Conservation (phyloP, 1,140 invertebrate species). For the Microvelia longipes region DNA sequence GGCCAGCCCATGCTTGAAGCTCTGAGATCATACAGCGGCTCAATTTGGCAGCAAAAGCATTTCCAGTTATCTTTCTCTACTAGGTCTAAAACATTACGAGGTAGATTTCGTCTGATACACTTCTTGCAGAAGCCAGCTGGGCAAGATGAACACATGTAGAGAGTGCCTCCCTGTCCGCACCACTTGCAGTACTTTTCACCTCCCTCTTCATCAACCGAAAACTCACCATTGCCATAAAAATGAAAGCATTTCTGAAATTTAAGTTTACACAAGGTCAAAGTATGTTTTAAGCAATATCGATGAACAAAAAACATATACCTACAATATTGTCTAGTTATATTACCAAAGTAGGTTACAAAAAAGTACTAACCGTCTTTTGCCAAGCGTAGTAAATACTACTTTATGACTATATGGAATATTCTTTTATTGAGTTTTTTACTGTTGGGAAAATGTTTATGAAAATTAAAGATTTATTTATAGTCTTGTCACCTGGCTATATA, state of each 20-base stretch:
- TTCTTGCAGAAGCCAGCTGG: conserved; percentile 37
- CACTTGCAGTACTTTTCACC: conserved; percentile 39
- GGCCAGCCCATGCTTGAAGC: conserved; percentile 28
- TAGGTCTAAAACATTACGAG: conserved; percentile 25
- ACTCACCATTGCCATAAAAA: conserved; percentile 35
- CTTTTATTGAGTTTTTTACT: no score
- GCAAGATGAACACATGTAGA: conserved; percentile 39
- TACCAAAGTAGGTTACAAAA: no score
- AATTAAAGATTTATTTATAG: no score
- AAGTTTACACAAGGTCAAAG: no score
- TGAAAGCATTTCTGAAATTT: conserved; percentile 36
- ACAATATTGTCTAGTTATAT: no score
- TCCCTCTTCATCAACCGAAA: conserved; percentile 34
- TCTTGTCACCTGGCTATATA: no score
- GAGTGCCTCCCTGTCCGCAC: conserved; percentile 40
- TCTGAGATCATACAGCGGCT: conserved; percentile 32
- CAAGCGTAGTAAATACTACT: no score
- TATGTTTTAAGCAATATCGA: no score
- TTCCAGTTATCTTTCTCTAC: conserved; percentile 34
- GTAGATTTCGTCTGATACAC: conserved; percentile 39
- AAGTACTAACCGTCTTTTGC: no score
- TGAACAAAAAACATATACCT: no score
- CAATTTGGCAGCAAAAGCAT: conserved; percentile 37
- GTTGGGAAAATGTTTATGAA: no score
- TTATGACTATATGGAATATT: no score